A percentile compares a stretch with the other conserved stretches of the same genome.
phyloP scores from a whole-genome alignment of 2,888 invertebrate species.

The Amiota communis region DNA sequence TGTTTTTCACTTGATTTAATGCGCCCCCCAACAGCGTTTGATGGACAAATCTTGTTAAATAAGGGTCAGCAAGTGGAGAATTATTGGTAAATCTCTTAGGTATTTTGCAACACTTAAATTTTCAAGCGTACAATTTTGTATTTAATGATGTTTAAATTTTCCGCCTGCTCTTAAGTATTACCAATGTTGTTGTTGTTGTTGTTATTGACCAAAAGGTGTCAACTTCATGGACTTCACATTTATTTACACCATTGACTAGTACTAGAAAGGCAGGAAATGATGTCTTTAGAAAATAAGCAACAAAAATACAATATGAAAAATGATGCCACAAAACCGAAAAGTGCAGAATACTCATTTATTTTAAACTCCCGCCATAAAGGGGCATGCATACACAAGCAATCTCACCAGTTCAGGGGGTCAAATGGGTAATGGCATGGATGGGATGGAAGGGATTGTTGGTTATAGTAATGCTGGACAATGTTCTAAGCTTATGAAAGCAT shows the following conservation, averaged over 20 bases:
- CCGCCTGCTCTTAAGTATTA: constrained; percentile 38
- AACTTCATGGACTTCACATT: too few species aligned
- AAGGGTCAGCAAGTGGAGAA: too few species aligned
- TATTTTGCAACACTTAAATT: background rate
- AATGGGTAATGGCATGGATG: constrained; percentile 41
- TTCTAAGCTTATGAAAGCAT: background rate
- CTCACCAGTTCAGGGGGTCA: background rate
- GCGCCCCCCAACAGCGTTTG: constrained; percentile 18
- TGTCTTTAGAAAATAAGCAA: background rate
- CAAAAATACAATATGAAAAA: constrained; percentile 46
- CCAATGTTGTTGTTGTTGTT: too few species aligned
- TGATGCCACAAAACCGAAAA: constrained; percentile 53
- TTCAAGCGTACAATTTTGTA: constrained; percentile 53
- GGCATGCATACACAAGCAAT: background rate
- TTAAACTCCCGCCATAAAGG: background rate
- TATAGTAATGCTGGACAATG: background rate
- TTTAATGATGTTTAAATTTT: constrained; percentile 61
- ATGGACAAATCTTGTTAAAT: background rate
- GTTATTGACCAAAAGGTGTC: too few species aligned
- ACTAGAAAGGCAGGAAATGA: too few species aligned
- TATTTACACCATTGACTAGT: too few species aligned
- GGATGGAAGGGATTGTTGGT: constrained; percentile 44
- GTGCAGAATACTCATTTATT: constrained; percentile 63
- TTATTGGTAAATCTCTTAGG: too few species aligned
- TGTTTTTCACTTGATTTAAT: constrained; percentile 61